These are phyloP conservation scores for Holotrichia oblita DNA, from an alignment of 1,140 invertebrate species.

Conservation along the genomic window DNA sequence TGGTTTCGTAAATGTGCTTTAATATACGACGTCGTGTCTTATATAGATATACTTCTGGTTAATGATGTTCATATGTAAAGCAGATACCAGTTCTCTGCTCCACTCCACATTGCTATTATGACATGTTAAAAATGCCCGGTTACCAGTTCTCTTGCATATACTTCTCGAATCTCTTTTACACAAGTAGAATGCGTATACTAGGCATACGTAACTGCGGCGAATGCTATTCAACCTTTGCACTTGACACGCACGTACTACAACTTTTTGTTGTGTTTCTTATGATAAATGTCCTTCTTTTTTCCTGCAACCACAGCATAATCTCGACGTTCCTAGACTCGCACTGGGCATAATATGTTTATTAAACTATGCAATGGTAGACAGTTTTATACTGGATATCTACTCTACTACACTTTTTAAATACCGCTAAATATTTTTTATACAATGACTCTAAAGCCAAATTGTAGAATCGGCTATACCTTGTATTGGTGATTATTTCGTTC, in stretches of 20 bases:
- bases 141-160: conserved; percentile 34
- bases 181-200: background rate
- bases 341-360: background rate
- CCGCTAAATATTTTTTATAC: too few relatives aligned
- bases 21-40: conserved; percentile 32
- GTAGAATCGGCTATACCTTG: too few relatives aligned
- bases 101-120: conserved; percentile 38
- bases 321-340: background rate
- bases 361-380: background rate
- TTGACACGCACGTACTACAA: conserved; percentile 28
- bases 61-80: conserved; percentile 41
- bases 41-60: conserved; percentile 38
- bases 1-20: conserved; percentile 37
- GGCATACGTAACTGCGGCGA: background rate
- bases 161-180: background rate
- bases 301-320: background rate
- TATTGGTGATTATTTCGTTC: too few relatives aligned
- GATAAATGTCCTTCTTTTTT: background rate
- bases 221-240: conserved; percentile 35
- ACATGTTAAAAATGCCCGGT: conserved; percentile 37
- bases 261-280: conserved; percentile 20
- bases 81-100: conserved; percentile 1
- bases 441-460: too few relatives aligned
- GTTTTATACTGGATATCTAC: too few relatives aligned
- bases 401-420: too few relatives aligned